Conservation (phyloP, 2,113 vertebrate genomes). For the Podiceps cristatus region DNA sequence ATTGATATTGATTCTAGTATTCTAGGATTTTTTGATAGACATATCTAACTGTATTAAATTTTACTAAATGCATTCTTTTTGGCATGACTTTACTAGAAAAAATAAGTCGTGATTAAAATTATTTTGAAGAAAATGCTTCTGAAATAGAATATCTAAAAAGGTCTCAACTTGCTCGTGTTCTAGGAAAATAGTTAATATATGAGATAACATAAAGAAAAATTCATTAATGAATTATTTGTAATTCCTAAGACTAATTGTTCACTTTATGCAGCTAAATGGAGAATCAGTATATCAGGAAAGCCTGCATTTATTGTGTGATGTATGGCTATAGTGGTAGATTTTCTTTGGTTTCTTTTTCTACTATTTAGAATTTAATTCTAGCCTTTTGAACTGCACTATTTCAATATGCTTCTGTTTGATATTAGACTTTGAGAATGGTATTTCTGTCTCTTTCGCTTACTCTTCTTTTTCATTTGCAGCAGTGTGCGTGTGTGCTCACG, state of each 20-base stretch:
- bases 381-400: neutral
- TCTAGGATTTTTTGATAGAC: neutral
- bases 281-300: neutral
- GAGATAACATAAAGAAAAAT: neutral
- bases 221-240: neutral
- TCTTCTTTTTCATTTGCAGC: neutral
- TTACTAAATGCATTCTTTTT: neutral
- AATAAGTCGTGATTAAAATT: neutral
- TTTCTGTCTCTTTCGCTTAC: neutral
- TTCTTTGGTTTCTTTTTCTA: neutral
- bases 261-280: neutral
- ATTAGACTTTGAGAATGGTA: neutral
- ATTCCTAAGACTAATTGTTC: neutral
- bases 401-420: neutral
- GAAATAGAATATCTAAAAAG: neutral
- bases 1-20: neutral
- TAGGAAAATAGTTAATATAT: neutral
- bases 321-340: neutral
- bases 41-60: neutral
- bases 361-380: neutral
- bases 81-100: neutral
- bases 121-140: neutral
- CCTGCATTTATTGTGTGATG: neutral
- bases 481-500: neutral
- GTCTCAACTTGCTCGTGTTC: neutral